Evolutionary conservation across 2,797 vertebrate species (phyloP), one percentile per base, ranked within the genome.

Genomic region (Scolopax rusticola): DNA sequence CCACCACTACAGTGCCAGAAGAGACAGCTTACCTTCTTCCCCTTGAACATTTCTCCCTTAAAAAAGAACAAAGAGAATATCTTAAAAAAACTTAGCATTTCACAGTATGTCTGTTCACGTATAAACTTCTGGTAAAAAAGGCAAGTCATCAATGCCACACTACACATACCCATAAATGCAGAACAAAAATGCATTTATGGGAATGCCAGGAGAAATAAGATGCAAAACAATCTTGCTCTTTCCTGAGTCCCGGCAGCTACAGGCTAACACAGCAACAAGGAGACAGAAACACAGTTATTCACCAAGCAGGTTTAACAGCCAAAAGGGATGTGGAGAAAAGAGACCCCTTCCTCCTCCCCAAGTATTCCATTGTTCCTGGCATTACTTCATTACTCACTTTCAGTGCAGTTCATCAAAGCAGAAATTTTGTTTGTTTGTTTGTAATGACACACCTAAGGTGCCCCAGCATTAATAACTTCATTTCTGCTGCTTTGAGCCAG

Each of bases 341-440:
- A 68, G 23, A 63, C 10, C 8, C 7, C 20, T 36, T 81, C 50
- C 74, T 65, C 38, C 38, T 15, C 12, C 8, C 11, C n/a, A 38
- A 2, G 18, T 47, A 71, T 11, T 75, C 15, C 24, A 51, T 25
- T 3, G 1, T 5, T 81, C 64, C 40, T 2, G 0, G 6, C 6
- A 3, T 64, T 76, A 45, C 4, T 69, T 73, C 59, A 73, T 40
- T 65, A 40, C 27, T 28, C 14, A 7, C 12, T 61, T 81, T 41
- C 60, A 78, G 19, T 6, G 12, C 38, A 64, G 32, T 28, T 79
- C 70, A 65, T 54, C 60, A 94, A 91, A 84, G 43, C 21, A 85
- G 43, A 40, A 89, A 84, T 76, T 90, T 27, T 54, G 61, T 69
- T 65, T 61, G 32, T 59, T 82, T 81, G 48, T 45, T 79, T 85